Evolutionary conservation across 2,113 vertebrate species (phyloP).

Genomic region (Callipepla squamata): DNA sequence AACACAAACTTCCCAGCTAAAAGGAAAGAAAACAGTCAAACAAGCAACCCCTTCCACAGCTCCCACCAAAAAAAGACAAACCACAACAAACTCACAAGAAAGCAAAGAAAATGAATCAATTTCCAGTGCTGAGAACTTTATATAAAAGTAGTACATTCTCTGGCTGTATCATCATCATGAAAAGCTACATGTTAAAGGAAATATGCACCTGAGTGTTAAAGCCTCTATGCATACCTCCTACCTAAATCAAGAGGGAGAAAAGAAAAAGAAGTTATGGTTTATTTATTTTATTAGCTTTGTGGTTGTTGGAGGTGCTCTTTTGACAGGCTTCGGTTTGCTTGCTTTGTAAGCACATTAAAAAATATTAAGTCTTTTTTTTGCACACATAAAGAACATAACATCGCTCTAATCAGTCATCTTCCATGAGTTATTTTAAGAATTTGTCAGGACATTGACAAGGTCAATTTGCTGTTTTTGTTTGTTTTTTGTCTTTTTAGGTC

Average conservation of each 20-base stretch:
- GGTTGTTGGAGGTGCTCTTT: background rate
- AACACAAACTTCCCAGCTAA: background rate
- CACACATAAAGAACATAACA: background rate
- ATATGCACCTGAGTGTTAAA: background rate
- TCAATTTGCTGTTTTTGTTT: background rate
- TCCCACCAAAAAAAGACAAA: no score
- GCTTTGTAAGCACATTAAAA: background rate
- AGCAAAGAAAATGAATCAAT: background rate
- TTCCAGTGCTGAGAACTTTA: background rate
- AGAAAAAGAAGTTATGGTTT: background rate
- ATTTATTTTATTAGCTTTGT: background rate
- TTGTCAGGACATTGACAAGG: background rate
- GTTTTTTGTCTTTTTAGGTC: rapidly evolving
- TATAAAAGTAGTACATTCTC: background rate
- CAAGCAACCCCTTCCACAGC: no score
- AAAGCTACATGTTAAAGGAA: background rate
- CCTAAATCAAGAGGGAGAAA: background rate
- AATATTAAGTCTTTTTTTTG: background rate
- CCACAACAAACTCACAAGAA: background rate
- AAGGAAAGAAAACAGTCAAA: background rate
- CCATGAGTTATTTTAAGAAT: background rate
- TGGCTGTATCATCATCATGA: background rate
- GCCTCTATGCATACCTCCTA: background rate
- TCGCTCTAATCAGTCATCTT: background rate
- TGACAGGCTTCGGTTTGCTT: background rate